Base-by-base conservation (phyloP, 37 sponge, comb jelly and placozoan genomes). In the Spongilla lacustris region DNA sequence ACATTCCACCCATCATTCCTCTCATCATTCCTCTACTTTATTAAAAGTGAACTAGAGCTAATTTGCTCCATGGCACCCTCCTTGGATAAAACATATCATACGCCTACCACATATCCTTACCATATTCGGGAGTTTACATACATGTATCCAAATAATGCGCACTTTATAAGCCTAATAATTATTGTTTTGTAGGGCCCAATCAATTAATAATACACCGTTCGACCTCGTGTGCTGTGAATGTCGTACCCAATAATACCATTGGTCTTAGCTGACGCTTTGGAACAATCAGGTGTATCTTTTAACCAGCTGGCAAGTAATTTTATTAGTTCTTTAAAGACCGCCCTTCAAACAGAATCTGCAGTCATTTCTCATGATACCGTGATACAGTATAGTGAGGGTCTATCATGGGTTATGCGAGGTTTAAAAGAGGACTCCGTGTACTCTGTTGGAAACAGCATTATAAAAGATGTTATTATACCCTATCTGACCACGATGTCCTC, bases 401-500 rank as follows among this genome's bases (percentile, higher is more conserved):
- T 74, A 74, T 36, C 23, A 24, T 33, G 32, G 32, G 32, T 24
- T 24, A 32, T 74, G 33, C 32, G 34, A 74, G 34, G 75, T 36
- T 23, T 74, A 33, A 36, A 27, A 0, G 34, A 30, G 0, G 75
- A 74, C 13, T 0, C 24, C 33, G 26, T 74, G 5, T 32, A 36
- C 32, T 17, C 50, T 17, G 33, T 67, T 80, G 81, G 67, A 80
- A 50, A 6, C 23, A 12, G 66, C 29, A 67, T 80, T 22, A 30
- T 80, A 2, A 30, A 17, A 34, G 32, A 66, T 25, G 68, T 66
- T 27, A 67, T 66, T 80, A 26, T 66, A 31, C 66, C 81, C 3
- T 80, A 67, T 33, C 81, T 80, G 19, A 80, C 14, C 17, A 68
- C 33, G 13, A 19, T 80, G 66, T 66, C 68, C 22, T 66, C 68